Evolutionary conservation across 2,888 invertebrate species (phyloP).

Genomic region (Agapostemon virescens): DNA sequence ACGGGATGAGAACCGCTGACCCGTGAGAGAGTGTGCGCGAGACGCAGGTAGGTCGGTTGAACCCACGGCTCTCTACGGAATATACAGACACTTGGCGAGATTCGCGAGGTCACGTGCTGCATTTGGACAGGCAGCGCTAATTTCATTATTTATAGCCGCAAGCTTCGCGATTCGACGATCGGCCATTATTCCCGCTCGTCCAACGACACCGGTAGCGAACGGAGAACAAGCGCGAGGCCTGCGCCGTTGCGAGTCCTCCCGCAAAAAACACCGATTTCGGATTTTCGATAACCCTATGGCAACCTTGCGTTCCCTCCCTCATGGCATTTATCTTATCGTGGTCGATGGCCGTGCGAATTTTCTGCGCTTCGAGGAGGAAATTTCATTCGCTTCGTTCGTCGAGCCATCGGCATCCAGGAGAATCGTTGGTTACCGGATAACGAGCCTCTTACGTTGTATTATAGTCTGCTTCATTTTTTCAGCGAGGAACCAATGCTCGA

Average conservation of each 20-base stretch:
- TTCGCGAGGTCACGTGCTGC: conserved; percentile 76
- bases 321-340: too few species aligned
- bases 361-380: too few species aligned
- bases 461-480: too few species aligned
- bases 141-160: conserved; percentile 72
- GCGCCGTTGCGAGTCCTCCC: neutral
- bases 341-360: too few species aligned
- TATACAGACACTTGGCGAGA: conserved; percentile 75
- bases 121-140: conserved; percentile 72
- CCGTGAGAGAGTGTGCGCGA: conserved; percentile 60
- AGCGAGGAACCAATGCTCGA: too few species aligned
- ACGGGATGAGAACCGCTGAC: conserved; percentile 68
- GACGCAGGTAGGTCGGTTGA: conserved; percentile 76
- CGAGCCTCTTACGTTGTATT: too few species aligned
- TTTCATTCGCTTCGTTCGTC: too few species aligned
- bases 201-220: conserved; percentile 8
- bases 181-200: conserved; percentile 53
- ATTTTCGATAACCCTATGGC: neutral
- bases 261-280: neutral
- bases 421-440: too few species aligned
- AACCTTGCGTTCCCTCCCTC: too few species aligned
- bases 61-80: conserved; percentile 75
- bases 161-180: conserved; percentile 65
- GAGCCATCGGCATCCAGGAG: too few species aligned
- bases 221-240: neutral